These are phyloP conservation scores for Cryptoprocta ferox DNA, from an alignment of 2,797 vertebrate species.

Conservation along the genomic window DNA sequence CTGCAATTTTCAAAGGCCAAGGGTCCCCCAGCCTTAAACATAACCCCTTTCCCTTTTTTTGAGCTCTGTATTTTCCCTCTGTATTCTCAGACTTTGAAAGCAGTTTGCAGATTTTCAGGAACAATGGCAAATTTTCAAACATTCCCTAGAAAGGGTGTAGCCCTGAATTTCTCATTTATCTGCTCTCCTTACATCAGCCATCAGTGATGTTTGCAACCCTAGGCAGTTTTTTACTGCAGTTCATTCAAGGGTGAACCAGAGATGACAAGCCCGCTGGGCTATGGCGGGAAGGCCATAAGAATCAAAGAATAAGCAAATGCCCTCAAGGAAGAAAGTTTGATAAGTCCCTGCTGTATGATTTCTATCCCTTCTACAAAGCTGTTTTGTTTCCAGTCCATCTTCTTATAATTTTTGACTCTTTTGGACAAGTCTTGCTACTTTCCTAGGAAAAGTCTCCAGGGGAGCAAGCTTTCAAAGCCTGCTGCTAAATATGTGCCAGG, in stretches of 20 bases:
- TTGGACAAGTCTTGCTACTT: not conserved
- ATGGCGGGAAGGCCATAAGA: accelerated
- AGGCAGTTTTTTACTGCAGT: not conserved
- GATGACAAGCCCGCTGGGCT: not conserved
- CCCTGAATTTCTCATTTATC: not conserved
- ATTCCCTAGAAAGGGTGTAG: not conserved
- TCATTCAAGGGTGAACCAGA: not conserved
- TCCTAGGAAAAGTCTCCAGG: not conserved
- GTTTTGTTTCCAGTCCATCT: not conserved
- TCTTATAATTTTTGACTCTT: not conserved
- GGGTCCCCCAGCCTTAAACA: not conserved
- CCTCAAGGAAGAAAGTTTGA: not conserved
- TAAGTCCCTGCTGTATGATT: not conserved
- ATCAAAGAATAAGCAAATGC: not conserved
- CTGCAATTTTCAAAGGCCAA: not conserved
- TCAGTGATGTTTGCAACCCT: not conserved
- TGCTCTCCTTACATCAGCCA: not conserved
- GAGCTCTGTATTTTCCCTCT: not conserved
- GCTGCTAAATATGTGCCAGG: not conserved
- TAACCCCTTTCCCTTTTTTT: not conserved
- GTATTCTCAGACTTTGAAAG: not conserved
- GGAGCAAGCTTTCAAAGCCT: not conserved
- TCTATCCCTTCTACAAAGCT: not conserved
- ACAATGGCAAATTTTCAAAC: not conserved
- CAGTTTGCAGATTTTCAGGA: not conserved